Evolutionary conservation across 1,140 invertebrate species (phyloP).

Genomic region (Coptotermes formosanus): DNA sequence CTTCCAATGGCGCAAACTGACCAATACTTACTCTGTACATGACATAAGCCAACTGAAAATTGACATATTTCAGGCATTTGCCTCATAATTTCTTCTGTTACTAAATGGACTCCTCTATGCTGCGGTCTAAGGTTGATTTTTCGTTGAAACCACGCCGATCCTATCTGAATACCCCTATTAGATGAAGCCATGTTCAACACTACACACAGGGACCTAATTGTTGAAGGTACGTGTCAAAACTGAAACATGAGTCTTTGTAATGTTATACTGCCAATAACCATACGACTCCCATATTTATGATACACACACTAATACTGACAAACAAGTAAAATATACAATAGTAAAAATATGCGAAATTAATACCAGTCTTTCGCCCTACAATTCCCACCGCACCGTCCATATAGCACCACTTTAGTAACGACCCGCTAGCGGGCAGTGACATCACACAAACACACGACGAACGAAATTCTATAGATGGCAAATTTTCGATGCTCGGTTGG

Average conservation of each 20-base stretch:
- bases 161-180: constrained; percentile 83
- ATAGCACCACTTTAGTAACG: constrained; percentile 24
- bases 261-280: constrained; percentile 18
- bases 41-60: constrained; percentile 90
- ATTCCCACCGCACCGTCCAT: neutral
- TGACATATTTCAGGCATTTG: constrained; percentile 89
- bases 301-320: neutral
- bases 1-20: neutral
- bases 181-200: constrained; percentile 75
- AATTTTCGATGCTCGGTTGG: neutral
- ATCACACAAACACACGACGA: constrained; percentile 3
- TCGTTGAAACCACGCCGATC: constrained; percentile 94
- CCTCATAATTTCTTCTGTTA: constrained; percentile 91
- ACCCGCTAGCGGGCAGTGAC: constrained; percentile 24
- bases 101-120: constrained; percentile 90
- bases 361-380: neutral
- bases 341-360: neutral
- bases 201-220: constrained; percentile 16
- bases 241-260: neutral
- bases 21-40: constrained; percentile 86
- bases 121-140: constrained; percentile 93
- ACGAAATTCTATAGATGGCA: neutral
- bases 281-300: neutral
- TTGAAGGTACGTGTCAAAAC: constrained; percentile 1
- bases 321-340: constrained; percentile 11